Base-by-base conservation (phyloP, 2,113 vertebrate genomes). In the Calidris pygmaea region DNA sequence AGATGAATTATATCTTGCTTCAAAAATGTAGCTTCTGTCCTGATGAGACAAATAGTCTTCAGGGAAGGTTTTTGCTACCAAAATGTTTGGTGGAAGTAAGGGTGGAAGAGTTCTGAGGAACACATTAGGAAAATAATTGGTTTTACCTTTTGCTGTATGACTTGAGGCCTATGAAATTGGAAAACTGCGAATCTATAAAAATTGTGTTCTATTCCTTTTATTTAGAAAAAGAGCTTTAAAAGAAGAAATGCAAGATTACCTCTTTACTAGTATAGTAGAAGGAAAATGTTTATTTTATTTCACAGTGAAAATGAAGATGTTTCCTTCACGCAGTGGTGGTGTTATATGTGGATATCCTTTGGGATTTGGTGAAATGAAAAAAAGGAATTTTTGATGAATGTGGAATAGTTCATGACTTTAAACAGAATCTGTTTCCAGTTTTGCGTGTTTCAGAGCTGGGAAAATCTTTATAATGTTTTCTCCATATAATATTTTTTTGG, bases 401-500 rank as follows among this genome's bases (percentile, higher is more conserved):
- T 79, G 32, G 66, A 80, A 27, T 67, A 81, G 29, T 26, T 87
- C 10, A 30, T 39, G 7, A 67, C 17, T 71, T 63, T 23, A 89
- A 74, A 67, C 15, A 29, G 14, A 60, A 45, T 41, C 27, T 52
- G 2, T 52, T 90, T 73, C 27, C 11, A 37, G 8, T 66, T 85
- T 73, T 55, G 6, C 7, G 32, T 55, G 23, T 70, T 72, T 85
- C 39, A 27, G 41, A 67, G 27, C 27, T 43, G 30, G 45, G 32
- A 70, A 84, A 86, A 63, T 74, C 20, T 70, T 73, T 24, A 20
- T 7, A 77, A 77, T 2, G 1, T 3, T 27, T 72, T 85, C 13
- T n/a, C 4, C 2, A 3, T 27, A 3, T 29, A 45, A 3, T 13
- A 5, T 20, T 26, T 45, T 48, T 21, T 34, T 1, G 3, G 3